Conservation (phyloP, 2,113 vertebrate species). For the Dipodomys merriami region DNA sequence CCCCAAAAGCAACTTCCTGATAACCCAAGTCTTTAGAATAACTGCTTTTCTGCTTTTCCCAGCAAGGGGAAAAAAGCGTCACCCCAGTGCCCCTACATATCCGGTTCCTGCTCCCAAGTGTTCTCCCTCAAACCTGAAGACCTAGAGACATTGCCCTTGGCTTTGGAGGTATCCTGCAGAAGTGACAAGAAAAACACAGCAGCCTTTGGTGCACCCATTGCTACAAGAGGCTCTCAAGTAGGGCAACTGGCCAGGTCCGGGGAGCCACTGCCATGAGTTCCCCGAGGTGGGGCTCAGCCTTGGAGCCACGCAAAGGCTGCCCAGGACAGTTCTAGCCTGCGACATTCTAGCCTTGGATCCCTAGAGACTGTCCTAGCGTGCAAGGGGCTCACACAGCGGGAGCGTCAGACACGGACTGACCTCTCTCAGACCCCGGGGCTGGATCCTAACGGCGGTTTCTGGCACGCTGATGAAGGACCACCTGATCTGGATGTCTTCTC, state of each 20-base stretch:
- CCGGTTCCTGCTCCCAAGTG: background rate
- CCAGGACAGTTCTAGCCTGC: too few species aligned
- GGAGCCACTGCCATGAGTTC: too few species aligned
- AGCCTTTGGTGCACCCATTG: too few species aligned
- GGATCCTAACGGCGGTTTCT: conserved; percentile 82
- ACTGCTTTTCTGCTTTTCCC: background rate
- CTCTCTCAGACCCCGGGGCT: conserved; percentile 79
- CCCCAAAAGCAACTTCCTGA: background rate
- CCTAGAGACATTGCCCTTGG: too few species aligned
- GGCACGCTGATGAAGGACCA: conserved; percentile 86
- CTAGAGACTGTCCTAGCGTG: rapidly evolving
- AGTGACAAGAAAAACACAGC: too few species aligned
- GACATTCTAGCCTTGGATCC: background rate
- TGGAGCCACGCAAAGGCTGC: too few species aligned
- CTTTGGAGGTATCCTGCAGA: too few species aligned
- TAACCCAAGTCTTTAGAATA: rapidly evolving
- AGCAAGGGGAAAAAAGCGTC: background rate
- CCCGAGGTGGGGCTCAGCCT: too few species aligned
- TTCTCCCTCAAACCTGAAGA: background rate
- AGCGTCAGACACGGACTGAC: conserved; percentile 73
- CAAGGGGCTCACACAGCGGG: rapidly evolving
- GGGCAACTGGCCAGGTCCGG: too few species aligned
- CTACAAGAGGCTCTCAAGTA: too few species aligned
- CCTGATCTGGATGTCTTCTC: conserved; percentile 88
- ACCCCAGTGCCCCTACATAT: rapidly evolving